phyloP scores from a whole-genome alignment of 2,113 vertebrate genomes.

The Cynoglossus semilaevis region DNA sequence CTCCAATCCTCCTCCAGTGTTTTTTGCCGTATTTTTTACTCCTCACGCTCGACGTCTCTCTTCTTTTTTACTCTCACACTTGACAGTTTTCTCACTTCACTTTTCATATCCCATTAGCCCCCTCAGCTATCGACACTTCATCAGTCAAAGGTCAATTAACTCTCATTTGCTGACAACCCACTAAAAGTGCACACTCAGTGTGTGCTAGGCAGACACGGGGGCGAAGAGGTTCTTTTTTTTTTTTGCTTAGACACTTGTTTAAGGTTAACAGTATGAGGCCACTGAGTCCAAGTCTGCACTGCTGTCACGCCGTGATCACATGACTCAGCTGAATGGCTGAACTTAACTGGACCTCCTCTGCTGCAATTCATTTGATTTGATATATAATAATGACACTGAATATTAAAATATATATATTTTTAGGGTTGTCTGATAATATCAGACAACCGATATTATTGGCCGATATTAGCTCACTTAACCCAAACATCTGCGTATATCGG shows the following conservation, averaged over 20 bases:
- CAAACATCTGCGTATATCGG: no score
- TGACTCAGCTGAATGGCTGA: no score
- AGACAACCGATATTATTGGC: no score
- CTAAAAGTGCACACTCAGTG: slow-evolving; percentile 21
- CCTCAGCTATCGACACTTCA: slow-evolving; percentile 36
- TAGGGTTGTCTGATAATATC: no score
- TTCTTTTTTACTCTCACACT: not conserved
- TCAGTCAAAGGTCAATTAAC: slow-evolving; percentile 49
- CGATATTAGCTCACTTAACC: no score
- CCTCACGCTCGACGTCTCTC: not conserved
- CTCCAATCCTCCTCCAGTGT: slow-evolving; percentile 8
- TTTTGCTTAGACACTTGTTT: slow-evolving; percentile 4
- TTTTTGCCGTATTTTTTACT: slow-evolving; percentile 18
- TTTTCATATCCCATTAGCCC: slow-evolving; percentile 35
- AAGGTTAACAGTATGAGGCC: slow-evolving; percentile 19
- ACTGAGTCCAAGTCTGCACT: slow-evolving; percentile 11
- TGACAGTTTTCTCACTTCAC: slow-evolving; percentile 7
- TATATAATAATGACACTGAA: no score
- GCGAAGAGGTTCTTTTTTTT: slow-evolving; percentile 2
- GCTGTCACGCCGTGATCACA: no score
- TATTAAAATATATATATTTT: no score
- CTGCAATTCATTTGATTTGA: no score
- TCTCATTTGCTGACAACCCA: slow-evolving; percentile 40
- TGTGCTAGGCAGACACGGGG: slow-evolving; percentile 5
- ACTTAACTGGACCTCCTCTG: no score